Conservation (phyloP, 2,888 invertebrate genomes). For the Eudemis profundana region DNA sequence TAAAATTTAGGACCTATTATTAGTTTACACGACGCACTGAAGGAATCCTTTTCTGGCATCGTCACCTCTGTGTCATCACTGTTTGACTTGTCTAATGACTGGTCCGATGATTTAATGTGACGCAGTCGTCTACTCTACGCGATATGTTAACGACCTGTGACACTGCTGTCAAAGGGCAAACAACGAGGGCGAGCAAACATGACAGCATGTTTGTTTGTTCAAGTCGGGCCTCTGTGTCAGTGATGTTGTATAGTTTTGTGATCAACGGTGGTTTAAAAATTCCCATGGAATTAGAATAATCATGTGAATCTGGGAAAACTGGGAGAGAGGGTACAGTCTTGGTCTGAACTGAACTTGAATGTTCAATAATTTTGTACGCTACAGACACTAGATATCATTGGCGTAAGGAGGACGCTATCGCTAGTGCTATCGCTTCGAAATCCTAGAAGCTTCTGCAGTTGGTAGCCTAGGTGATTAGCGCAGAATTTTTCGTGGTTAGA, state of each 20-base stretch:
- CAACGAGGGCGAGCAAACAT: slow-evolving; percentile 70
- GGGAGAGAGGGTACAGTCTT: too few species aligned
- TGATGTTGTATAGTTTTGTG: slow-evolving; percentile 40
- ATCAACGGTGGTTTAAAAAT: slow-evolving; percentile 12
- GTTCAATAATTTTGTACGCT: too few species aligned
- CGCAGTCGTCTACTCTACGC: slow-evolving; percentile 69
- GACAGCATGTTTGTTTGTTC: slow-evolving; percentile 54
- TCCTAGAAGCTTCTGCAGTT: too few species aligned
- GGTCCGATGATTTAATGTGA: slow-evolving; percentile 66
- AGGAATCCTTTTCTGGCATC: slow-evolving; percentile 59
- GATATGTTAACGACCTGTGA: slow-evolving; percentile 83
- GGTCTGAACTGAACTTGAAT: not conserved
- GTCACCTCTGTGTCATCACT: slow-evolving; percentile 48
- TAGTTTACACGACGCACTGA: slow-evolving; percentile 41
- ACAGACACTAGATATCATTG: too few species aligned
- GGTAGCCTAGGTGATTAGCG: too few species aligned
- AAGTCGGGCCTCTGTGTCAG: slow-evolving; percentile 70
- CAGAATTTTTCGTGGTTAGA: too few species aligned
- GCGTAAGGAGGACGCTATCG: too few species aligned
- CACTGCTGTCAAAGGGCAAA: slow-evolving; percentile 83
- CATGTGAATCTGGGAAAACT: not conserved
- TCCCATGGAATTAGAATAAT: slow-evolving; percentile 23
- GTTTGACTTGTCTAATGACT: slow-evolving; percentile 61
- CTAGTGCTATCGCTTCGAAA: too few species aligned
- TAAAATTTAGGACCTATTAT: not conserved